Percentiles rank a stretch among this genome's conserved stretches.
Evolutionary conservation across 2,113 vertebrate genomes (phyloP).

Genomic region (Gobio gobio): DNA sequence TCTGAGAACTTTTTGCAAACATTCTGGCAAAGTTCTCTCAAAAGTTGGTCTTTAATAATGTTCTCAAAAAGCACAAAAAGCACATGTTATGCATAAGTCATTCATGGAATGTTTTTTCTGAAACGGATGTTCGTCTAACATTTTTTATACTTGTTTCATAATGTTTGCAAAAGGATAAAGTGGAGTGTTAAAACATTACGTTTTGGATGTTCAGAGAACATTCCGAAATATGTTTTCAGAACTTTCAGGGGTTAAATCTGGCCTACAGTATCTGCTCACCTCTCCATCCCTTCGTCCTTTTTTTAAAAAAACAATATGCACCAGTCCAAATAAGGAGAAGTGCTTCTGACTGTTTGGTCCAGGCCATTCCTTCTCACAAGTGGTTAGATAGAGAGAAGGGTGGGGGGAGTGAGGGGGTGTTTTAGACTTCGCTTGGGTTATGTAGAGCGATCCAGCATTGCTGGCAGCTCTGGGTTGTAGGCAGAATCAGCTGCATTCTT

Average conservation of each 20-base stretch:
- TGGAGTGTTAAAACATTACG: too few relatives aligned
- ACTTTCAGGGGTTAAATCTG: constrained; percentile 82
- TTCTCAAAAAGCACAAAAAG: too few relatives aligned
- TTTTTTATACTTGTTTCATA: too few relatives aligned
- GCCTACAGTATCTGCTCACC: constrained; percentile 57
- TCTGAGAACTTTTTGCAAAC: too few relatives aligned
- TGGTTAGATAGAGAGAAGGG: constrained; percentile 59
- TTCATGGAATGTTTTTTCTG: too few relatives aligned
- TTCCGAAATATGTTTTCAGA: too few relatives aligned
- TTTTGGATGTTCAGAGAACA: too few relatives aligned
- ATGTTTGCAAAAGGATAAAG: too few relatives aligned
- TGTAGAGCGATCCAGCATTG: constrained; percentile 68
- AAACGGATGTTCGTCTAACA: too few relatives aligned
- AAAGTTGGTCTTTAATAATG: too few relatives aligned
- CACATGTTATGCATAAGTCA: too few relatives aligned
- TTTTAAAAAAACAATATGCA: constrained; percentile 73
- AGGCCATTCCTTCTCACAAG: constrained; percentile 76
- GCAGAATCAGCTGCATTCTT: constrained; percentile 54
- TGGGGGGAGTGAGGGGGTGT: constrained; percentile 58
- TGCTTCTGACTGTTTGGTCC: constrained; percentile 69
- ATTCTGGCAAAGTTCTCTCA: too few relatives aligned
- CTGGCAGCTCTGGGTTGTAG: constrained; percentile 64
- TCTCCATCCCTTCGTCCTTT: constrained; percentile 51
- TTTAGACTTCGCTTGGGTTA: constrained; percentile 68
- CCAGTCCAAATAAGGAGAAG: constrained; percentile 91